A percentile compares a stretch with the other conserved stretches of the same genome.
Conservation (phyloP, 2,888 invertebrate species). For the Melanostoma scalare region DNA sequence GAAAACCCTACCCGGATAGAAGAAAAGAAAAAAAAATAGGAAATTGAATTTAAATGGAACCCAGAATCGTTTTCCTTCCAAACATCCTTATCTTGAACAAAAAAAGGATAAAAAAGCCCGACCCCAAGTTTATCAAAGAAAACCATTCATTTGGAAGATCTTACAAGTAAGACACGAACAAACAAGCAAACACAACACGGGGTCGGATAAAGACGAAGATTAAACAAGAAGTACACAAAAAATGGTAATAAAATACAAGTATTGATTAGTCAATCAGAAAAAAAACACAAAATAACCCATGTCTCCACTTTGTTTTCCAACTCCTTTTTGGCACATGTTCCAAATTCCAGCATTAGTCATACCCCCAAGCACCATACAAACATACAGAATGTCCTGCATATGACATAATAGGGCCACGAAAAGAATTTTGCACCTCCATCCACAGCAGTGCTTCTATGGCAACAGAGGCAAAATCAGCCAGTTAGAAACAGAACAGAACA, state of each 20-base stretch:
- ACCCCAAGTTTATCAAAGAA: conserved; percentile 5
- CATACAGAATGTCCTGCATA: conserved; percentile 46
- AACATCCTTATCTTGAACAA: conserved; percentile 11
- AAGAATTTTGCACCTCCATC: conserved; percentile 3
- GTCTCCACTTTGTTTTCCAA: conserved; percentile 6
- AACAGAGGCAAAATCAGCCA: conserved; percentile 7
- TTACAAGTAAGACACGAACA: conserved; percentile 19
- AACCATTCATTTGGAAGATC: conserved; percentile 29
- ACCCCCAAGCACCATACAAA: conserved; percentile 6
- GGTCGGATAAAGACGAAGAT: not conserved
- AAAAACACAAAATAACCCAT: conserved; percentile 15
- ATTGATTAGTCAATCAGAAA: conserved; percentile 59
- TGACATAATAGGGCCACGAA: conserved; percentile 57
- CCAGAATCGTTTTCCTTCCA: conserved; percentile 28
- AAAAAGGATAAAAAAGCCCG: conserved; percentile 12
- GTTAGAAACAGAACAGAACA: conserved; percentile 9
- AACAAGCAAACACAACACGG: no score
- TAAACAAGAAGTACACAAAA: conserved; percentile 3
- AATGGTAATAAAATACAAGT: no score
- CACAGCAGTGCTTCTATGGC: not conserved
- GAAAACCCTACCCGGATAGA: not conserved
- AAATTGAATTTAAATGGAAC: conserved; percentile 49
- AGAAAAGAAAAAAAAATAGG: conserved; percentile 15
- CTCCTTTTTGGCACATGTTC: conserved; percentile 55
- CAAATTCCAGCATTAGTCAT: conserved; percentile 43